Evolutionary conservation across 2,113 vertebrate species (phyloP).

Genomic region (Chaetorhynchus papuensis): DNA sequence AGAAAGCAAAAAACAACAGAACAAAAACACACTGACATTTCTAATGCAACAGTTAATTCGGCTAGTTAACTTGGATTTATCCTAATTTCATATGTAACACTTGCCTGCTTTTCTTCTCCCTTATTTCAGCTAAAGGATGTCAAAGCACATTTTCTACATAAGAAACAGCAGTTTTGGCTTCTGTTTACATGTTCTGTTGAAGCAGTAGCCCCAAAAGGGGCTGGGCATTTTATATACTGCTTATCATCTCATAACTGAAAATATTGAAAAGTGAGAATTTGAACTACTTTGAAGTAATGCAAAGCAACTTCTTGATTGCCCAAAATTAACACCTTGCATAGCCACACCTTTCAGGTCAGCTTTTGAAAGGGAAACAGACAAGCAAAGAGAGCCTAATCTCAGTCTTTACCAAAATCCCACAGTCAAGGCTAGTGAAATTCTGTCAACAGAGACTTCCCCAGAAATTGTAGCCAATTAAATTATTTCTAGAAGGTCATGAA

Average conservation of each 20-base stretch:
- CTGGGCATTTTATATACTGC: neutral
- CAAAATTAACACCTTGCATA: neutral
- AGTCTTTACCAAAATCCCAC: neutral
- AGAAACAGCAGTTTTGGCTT: neutral
- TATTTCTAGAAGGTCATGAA: neutral
- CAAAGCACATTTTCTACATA: neutral
- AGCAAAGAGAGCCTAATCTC: neutral
- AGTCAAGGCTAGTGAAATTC: neutral
- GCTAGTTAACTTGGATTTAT: neutral
- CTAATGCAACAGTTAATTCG: neutral
- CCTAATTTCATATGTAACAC: neutral
- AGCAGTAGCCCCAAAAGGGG: neutral
- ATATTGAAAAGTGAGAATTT: neutral
- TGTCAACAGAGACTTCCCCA: neutral
- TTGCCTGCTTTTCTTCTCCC: neutral
- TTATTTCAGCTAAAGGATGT: neutral
- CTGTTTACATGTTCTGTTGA: neutral
- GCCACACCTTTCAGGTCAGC: neutral
- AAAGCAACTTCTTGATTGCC: neutral
- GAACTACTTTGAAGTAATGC: neutral
- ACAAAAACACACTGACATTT: neutral
- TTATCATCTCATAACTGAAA: neutral
- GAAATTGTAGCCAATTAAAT: neutral
- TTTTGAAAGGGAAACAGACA: neutral
- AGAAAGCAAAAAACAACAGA: neutral